phyloP scores from a whole-genome alignment of 2,888 invertebrate species.

The Bibio marci region DNA sequence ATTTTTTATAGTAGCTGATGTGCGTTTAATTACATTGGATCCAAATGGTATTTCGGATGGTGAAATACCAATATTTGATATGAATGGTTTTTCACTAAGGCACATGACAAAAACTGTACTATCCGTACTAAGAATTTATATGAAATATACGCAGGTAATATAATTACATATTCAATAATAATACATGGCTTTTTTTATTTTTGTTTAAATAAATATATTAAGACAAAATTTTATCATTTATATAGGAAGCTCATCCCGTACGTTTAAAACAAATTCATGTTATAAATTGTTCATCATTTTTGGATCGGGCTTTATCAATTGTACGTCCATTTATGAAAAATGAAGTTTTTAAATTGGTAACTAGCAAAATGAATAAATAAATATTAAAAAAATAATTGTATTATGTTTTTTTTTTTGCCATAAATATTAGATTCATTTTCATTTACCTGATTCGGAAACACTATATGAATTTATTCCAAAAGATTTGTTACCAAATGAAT shows the following conservation, averaged over 20 bases:
- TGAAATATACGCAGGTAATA: conserved; percentile 48
- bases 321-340: conserved; percentile 48
- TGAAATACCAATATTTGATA: conserved; percentile 55
- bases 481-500: conserved; percentile 47
- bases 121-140: conserved; percentile 45
- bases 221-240: conserved; percentile 7
- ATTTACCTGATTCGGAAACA: conserved; percentile 45
- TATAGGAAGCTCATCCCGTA: conserved; percentile 52
- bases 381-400: too few species aligned
- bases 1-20: conserved; percentile 56
- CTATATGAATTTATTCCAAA: conserved; percentile 43
- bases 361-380: too few species aligned
- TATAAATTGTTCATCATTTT: conserved; percentile 42
- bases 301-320: conserved; percentile 43
- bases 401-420: conserved; percentile 2
- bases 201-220: background rate
- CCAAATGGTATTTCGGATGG: conserved; percentile 43
- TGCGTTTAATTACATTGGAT: conserved; percentile 38
- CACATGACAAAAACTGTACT: conserved; percentile 46
- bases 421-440: conserved; percentile 42
- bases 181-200: background rate
- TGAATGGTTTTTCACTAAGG: conserved; percentile 42
- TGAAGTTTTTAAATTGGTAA: conserved; percentile 46
- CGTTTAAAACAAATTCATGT: conserved; percentile 46
- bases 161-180: conserved; percentile 1